Base-by-base conservation (phyloP, 2,797 vertebrate genomes). In the Gorsachius magnificus region DNA sequence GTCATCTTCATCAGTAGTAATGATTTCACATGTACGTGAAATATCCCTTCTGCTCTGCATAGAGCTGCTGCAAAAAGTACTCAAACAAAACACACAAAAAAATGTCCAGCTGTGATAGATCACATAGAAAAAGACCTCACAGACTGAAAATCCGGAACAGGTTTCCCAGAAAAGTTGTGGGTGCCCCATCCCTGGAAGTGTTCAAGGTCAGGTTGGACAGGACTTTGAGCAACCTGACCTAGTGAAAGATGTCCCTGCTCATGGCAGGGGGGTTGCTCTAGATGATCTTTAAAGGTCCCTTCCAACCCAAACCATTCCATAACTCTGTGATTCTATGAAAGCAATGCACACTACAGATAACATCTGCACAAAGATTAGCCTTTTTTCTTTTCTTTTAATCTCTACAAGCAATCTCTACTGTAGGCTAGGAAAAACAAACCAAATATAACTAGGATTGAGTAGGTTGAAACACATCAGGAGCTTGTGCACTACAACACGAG, bases 401-500 rank as follows among this genome's bases (percentile, higher is more conserved):
- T 54, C 80, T 69, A 48, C 25, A 51, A 64, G 8, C 13, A 31
- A 41, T 41, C 60, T 31, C n/a, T 77, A 26, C 31, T 65, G 41
- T 20, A 26, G 3, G 13, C 14, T 46, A 74, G 17, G 9, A 31
- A 22, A 61, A 22, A 5, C 4, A 85, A 82, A 5, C 16, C 7
- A 60, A 60, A 66, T 31, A 11, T 16, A 78, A 31, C 5, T 18
- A 68, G 43, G 24, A 48, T 5, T 31, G 7, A 51, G 36, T 6
- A 70, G 10, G 19, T 2, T 60, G 61, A 70, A 84, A 56, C 16
- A 26, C 0, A 0, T 31, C 15, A 53, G 20, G 31, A 71, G 33
- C 13, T 61, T 43, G 10, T n/a, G 28, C 12, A 11, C 15, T 64
- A 29, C 53, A 74, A 17, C 0, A 0, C 20, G 58, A 43, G 10